Evolutionary conservation across 2,888 invertebrate genomes (phyloP), one percentile per base, ranked within the genome.

Genomic region (Marronus borbonicus): DNA sequence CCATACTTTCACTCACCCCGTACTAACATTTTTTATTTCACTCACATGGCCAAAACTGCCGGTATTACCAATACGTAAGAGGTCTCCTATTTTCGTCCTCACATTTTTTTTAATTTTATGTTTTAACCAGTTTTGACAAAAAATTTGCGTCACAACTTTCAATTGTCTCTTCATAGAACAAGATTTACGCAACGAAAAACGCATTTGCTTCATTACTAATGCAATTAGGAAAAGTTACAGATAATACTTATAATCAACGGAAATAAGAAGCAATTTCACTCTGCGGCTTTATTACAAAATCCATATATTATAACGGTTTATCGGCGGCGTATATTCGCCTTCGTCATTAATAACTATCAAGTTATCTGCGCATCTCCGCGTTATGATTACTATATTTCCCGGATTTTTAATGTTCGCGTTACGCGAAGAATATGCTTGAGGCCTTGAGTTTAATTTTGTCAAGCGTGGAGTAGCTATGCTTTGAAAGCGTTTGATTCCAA

Each of bases 321-420:
- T 77, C 77, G 0, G 31, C 31, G 20, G 62, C 44, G 65, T 74
- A 64, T 58, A 76, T 76, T 76, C 24, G 60, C 64, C 65, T 72
- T 77, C 77, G 52, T 36, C 64, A 50, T 70, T 68, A 77, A 77
- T 77, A 72, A 77, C 72, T 74, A 77, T 70, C 39, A 65, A 64
- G 28, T 64, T 72, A 77, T 77, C 74, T 77, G 52, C 20, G 44
- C 14, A 64, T 68, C 28, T 65, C 36, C 39, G 49, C 49, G 28
- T 64, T 72, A 65, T 77, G 60, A 72, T 72, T 65, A 77, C 72
- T 72, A 74, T 77, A 72, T 55, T 77, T 77, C 77, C 77, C 77
- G 70, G 77, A 77, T 72, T 77, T 50, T 24, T 55, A 72, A 52
- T 55, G 49, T 39, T 72, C 17, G 69, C 52, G 49, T 68, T 24